Percentiles rank a stretch among this genome's conserved stretches.
phyloP scores from a whole-genome alignment of 2,888 invertebrate genomes.

The Gordius sp. region DNA sequence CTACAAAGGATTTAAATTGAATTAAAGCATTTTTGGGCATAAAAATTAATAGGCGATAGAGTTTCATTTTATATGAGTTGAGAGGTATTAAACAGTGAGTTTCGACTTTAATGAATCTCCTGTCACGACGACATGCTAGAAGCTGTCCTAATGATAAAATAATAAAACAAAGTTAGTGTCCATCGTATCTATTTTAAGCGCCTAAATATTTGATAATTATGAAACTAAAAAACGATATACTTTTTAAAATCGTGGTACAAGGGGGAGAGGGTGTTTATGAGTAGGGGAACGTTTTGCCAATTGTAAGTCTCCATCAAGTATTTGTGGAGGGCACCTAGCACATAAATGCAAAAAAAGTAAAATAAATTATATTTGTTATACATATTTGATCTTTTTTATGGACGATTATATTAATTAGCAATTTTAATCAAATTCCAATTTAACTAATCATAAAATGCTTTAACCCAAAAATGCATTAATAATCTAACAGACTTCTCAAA shows the following conservation, averaged over 20 bases:
- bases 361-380: neutral
- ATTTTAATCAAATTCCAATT: neutral
- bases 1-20: no score
- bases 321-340: neutral
- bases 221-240: neutral
- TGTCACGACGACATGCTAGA: no score
- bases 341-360: neutral
- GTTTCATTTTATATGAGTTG: no score
- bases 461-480: neutral
- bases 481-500: no score
- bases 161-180: no score
- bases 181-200: no score
- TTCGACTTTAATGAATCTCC: no score
- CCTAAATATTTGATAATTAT: no score
- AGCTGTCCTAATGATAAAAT: no score
- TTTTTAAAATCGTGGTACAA: neutral
- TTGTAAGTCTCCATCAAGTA: conserved; percentile 4
- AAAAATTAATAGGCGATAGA: no score
- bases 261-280: neutral
- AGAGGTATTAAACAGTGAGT: no score
- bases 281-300: neutral
- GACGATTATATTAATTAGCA: neutral
- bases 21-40: no score
- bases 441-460: neutral
- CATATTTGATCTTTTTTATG: neutral